Conservation (phyloP, 1,140 invertebrate genomes). For the Bombus superbus region DNA sequence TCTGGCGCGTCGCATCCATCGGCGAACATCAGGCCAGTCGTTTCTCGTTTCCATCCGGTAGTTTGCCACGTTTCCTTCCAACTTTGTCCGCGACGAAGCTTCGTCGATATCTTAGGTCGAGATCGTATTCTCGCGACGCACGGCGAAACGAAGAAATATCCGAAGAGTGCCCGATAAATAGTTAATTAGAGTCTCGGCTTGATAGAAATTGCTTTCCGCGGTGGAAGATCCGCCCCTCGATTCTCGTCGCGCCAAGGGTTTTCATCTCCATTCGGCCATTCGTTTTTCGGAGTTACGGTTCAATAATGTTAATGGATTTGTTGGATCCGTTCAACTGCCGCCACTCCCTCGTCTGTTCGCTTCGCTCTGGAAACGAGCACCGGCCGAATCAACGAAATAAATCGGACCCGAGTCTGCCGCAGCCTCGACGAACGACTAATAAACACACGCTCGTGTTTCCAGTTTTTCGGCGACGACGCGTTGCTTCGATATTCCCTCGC, state of each 20-base stretch:
- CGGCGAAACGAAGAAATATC: not conserved
- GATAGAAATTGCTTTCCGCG: not conserved
- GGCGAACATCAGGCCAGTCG: not conserved
- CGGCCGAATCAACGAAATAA: constrained; percentile 31
- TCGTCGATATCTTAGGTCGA: not conserved
- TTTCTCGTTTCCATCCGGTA: not conserved
- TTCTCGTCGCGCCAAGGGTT: not conserved
- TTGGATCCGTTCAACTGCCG: constrained; percentile 1
- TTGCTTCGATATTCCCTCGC: constrained; percentile 10
- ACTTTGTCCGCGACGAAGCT: not conserved
- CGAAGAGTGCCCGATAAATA: not conserved
- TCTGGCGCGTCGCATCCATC: not conserved
- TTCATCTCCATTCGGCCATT: constrained; percentile 10
- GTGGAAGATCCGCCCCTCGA: not conserved
- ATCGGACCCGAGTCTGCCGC: not conserved
- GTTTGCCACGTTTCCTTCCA: not conserved
- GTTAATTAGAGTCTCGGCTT: not conserved
- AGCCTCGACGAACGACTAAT: constrained; percentile 42
- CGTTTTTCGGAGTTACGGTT: constrained; percentile 16
- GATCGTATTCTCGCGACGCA: not conserved
- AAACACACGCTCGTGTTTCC: constrained; percentile 27
- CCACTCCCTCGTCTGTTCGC: not conserved
- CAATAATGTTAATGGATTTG: constrained; percentile 40
- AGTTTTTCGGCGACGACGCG: constrained; percentile 31
- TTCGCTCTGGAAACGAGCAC: not conserved